A percentile compares a stretch with the other conserved stretches of the same genome.
Conservation (phyloP, 2,113 vertebrate species). For the Procavia capensis region DNA sequence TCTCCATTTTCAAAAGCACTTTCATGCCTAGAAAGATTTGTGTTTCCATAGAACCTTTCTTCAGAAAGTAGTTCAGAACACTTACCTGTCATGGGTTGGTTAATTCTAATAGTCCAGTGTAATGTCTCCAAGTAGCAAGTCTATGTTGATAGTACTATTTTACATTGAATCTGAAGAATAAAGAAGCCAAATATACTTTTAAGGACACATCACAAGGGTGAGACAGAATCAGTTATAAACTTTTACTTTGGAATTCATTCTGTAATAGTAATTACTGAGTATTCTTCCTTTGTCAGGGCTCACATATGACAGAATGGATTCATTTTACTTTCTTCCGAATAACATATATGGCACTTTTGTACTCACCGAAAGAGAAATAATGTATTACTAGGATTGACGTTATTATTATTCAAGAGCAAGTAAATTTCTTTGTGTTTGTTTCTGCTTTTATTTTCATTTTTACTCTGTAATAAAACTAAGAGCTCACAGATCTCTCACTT, state of each 20-base stretch:
- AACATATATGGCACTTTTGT: neutral
- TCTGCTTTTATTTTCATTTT: neutral
- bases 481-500: neutral
- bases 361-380: neutral
- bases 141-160: neutral
- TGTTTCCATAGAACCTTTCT: neutral
- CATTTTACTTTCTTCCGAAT: neutral
- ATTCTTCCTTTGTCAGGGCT: neutral
- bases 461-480: neutral
- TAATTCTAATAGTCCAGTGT: conserved; percentile 16
- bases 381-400: neutral
- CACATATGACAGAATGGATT: neutral
- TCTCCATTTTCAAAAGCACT: neutral
- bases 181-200: neutral
- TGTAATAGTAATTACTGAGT: neutral
- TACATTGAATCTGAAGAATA: neutral
- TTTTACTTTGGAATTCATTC: neutral
- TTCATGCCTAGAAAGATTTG: neutral
- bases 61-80: conserved; percentile 33
- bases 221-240: neutral
- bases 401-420: neutral
- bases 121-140: neutral
- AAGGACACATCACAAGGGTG: neutral
- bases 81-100: neutral
- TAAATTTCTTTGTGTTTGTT: neutral